A percentile compares a stretch with the other conserved stretches of the same genome.
These are phyloP conservation scores for Tubiluchus corallicola DNA, from an alignment of 2,888 invertebrate genomes.

Conservation along the genomic window DNA sequence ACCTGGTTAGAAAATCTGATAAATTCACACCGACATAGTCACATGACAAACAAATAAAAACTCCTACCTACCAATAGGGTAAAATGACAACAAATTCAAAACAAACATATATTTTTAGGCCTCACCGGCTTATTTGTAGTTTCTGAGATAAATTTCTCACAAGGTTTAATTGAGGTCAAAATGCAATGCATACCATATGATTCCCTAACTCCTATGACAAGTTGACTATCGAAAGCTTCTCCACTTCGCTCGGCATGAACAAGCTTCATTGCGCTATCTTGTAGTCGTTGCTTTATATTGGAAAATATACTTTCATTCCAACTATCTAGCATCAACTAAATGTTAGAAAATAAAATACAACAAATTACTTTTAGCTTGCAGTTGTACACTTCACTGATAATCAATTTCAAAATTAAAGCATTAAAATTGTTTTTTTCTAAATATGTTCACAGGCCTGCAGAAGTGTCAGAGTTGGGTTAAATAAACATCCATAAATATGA, in stretches of 20 bases:
- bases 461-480: too few species aligned
- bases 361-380: too few species aligned
- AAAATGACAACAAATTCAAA: not conserved
- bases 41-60: not conserved
- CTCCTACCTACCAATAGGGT: not conserved
- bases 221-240: conserved; percentile 88
- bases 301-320: conserved; percentile 96
- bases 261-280: conserved; percentile 91
- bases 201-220: conserved; percentile 92
- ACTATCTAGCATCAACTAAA: conserved; percentile 80
- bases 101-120: conserved; percentile 5
- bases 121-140: not conserved
- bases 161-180: conserved; percentile 7
- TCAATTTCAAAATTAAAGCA: too few species aligned
- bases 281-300: conserved; percentile 71
- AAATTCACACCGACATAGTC: too few species aligned
- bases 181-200: conserved; percentile 63
- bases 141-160: conserved; percentile 5
- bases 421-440: too few species aligned
- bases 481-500: too few species aligned
- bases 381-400: too few species aligned
- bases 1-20: too few species aligned
- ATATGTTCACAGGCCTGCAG: too few species aligned
- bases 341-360: too few species aligned
- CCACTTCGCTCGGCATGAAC: conserved; percentile 92